Percentiles rank a stretch among this genome's conserved stretches.
Evolutionary conservation across 64 coral and sea anemone species (phyloP).

Genomic region (Hydrozoanthus tunicans): DNA sequence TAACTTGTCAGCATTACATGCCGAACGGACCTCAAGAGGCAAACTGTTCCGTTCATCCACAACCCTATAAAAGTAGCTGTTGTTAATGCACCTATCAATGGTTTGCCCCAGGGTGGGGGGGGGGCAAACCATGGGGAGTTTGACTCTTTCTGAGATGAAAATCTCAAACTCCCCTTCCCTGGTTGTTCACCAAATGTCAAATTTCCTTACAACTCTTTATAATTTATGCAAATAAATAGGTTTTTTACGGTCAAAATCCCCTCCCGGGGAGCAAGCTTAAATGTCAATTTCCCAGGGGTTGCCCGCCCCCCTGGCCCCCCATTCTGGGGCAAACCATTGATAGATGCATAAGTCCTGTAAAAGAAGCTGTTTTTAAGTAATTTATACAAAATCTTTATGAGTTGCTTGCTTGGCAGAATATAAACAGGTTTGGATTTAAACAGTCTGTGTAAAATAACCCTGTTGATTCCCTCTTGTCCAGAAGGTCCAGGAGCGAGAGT

Average conservation of each 20-base stretch:
- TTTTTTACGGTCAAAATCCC: slow-evolving; percentile 29
- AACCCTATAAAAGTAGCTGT: not conserved
- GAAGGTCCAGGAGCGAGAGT: slow-evolving; percentile 33
- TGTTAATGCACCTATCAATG: slow-evolving; percentile 17
- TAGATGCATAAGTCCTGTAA: not conserved
- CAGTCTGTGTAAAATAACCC: slow-evolving; percentile 18
- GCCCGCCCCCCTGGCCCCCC: not conserved
- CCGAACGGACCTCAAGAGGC: no score
- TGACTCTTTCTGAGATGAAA: slow-evolving; percentile 1
- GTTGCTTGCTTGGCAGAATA: slow-evolving; percentile 26
- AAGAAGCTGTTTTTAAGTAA: no score
- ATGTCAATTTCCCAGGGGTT: slow-evolving; percentile 6
- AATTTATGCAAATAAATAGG: slow-evolving; percentile 22
- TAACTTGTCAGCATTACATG: no score
- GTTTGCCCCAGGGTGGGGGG: slow-evolving; percentile 4
- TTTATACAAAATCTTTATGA: not conserved
- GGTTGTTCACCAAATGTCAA: slow-evolving; percentile 4
- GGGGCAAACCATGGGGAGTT: not conserved
- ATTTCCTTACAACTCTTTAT: slow-evolving; percentile 32
- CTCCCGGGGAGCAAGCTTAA: slow-evolving; percentile 26
- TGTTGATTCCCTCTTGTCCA: slow-evolving; percentile 28
- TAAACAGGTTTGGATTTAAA: slow-evolving; percentile 38
- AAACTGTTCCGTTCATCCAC: no score
- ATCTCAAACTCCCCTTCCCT: slow-evolving; percentile 19
- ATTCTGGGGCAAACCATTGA: slow-evolving; percentile 16